These are phyloP conservation scores for Tychaedon coryphoeus DNA, from an alignment of 2,113 vertebrate species.

Conservation along the genomic window DNA sequence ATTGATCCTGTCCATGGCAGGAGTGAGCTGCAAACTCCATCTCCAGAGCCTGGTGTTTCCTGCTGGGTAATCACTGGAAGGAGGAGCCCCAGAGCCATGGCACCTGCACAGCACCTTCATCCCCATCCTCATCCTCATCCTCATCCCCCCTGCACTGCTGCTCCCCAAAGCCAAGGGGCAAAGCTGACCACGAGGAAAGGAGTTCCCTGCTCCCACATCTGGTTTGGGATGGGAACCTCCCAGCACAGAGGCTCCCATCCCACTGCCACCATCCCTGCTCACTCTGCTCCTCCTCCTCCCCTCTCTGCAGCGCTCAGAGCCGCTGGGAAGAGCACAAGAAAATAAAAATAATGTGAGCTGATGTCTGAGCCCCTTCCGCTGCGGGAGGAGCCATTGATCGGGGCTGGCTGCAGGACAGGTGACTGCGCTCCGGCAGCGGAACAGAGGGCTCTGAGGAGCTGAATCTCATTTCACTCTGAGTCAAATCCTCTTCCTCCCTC, in stretches of 20 bases:
- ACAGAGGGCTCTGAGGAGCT: slow-evolving; percentile 26
- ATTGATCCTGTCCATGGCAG: neutral
- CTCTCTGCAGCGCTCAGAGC: fast-evolving
- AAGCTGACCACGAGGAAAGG: neutral
- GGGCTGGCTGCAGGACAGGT: slow-evolving; percentile 22
- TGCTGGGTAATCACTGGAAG: neutral
- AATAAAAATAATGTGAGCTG: neutral
- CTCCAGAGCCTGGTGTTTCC: neutral
- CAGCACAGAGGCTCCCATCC: neutral
- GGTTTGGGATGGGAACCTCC: neutral
- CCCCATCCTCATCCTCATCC: neutral
- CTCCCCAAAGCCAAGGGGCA: neutral
- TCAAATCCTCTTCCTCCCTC: slow-evolving; percentile 62
- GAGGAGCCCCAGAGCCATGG: neutral
- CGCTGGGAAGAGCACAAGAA: neutral
- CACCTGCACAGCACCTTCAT: neutral
- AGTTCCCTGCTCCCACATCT: fast-evolving
- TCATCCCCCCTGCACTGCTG: neutral
- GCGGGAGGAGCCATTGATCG: slow-evolving; percentile 3
- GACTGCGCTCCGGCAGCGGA: slow-evolving; percentile 1
- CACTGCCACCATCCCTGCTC: neutral
- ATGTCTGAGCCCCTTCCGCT: slow-evolving; percentile 49
- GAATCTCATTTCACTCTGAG: slow-evolving; percentile 54
- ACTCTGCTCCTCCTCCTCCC: neutral
- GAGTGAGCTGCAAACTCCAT: neutral